Conservation (phyloP, 2,888 invertebrate species). For the Erynnis tages region DNA sequence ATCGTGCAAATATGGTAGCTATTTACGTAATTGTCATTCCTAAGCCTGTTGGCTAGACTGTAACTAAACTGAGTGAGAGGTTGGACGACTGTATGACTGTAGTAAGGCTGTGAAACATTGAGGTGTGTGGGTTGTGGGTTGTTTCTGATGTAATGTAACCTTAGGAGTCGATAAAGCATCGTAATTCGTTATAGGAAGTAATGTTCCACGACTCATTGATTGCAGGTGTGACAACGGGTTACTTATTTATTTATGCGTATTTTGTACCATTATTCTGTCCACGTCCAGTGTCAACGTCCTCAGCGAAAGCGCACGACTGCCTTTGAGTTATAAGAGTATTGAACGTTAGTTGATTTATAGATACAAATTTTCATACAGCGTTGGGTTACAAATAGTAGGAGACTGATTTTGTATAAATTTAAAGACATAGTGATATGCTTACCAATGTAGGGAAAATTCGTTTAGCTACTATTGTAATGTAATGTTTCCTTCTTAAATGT, state of each 20-base stretch:
- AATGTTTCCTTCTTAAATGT: slow-evolving; percentile 46
- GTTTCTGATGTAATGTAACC: slow-evolving; percentile 46
- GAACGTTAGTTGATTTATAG: slow-evolving; percentile 45
- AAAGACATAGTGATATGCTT: slow-evolving; percentile 68
- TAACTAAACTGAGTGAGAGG: slow-evolving; percentile 61
- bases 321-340: slow-evolving; percentile 46
- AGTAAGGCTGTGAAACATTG: slow-evolving; percentile 76
- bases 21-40: slow-evolving; percentile 65
- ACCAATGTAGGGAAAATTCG: slow-evolving; percentile 62
- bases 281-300: slow-evolving; percentile 69
- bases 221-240: slow-evolving; percentile 31
- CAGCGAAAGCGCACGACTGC: slow-evolving; percentile 53
- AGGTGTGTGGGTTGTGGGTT: slow-evolving; percentile 61
- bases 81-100: slow-evolving; percentile 74
- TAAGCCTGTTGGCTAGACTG: slow-evolving; percentile 62
- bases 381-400: slow-evolving; percentile 76
- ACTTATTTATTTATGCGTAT: slow-evolving; percentile 12
- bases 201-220: slow-evolving; percentile 3
- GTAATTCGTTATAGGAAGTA: slow-evolving; percentile 1
- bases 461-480: slow-evolving; percentile 49
- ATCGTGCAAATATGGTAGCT: slow-evolving; percentile 38
- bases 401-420: slow-evolving; percentile 74
- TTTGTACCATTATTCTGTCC: slow-evolving; percentile 44
- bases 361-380: slow-evolving; percentile 52
- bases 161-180: slow-evolving; percentile 9